A percentile compares a stretch with the other conserved stretches of the same genome.
These are phyloP conservation scores for Chaenocephalus aceratus DNA, from an alignment of 2,113 vertebrate species.

Conservation along the genomic window DNA sequence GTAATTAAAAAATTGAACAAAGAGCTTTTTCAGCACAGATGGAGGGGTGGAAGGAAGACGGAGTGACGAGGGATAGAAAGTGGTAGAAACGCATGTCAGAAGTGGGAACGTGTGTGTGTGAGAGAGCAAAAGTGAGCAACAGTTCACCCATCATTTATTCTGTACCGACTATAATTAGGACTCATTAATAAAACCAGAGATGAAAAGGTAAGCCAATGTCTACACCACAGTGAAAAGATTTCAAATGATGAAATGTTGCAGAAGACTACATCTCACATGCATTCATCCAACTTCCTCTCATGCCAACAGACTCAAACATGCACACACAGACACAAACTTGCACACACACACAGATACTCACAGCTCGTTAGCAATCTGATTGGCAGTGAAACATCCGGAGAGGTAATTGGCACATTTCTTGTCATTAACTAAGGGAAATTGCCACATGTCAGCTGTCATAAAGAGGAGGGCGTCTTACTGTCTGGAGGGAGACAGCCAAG, in stretches of 20 bases:
- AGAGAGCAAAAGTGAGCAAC: constrained; percentile 61
- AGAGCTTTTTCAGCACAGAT: constrained; percentile 72
- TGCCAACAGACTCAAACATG: constrained; percentile 39
- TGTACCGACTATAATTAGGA: constrained; percentile 60
- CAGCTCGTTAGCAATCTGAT: constrained; percentile 90
- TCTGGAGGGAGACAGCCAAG: constrained; percentile 45
- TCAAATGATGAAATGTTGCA: constrained; percentile 36
- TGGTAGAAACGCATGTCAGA: constrained; percentile 53
- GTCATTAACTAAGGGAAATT: constrained; percentile 91
- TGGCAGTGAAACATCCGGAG: constrained; percentile 91
- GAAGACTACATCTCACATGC: constrained; percentile 27
- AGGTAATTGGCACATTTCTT: constrained; percentile 95
- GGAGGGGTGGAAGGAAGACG: constrained; percentile 50
- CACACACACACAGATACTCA: constrained; percentile 20
- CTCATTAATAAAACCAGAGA: constrained; percentile 65
- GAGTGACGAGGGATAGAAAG: constrained; percentile 39
- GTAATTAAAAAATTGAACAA: constrained; percentile 83
- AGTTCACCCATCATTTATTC: constrained; percentile 57
- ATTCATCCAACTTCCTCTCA: constrained; percentile 28
- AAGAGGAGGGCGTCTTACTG: constrained; percentile 78
- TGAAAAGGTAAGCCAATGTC: constrained; percentile 52
- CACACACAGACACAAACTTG: constrained; percentile 9
- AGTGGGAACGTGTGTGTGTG: constrained; percentile 40
- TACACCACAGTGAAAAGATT: constrained; percentile 33
- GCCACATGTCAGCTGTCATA: constrained; percentile 88